Conservation (phyloP, 2,888 invertebrate species). For the Chesias legatella region DNA sequence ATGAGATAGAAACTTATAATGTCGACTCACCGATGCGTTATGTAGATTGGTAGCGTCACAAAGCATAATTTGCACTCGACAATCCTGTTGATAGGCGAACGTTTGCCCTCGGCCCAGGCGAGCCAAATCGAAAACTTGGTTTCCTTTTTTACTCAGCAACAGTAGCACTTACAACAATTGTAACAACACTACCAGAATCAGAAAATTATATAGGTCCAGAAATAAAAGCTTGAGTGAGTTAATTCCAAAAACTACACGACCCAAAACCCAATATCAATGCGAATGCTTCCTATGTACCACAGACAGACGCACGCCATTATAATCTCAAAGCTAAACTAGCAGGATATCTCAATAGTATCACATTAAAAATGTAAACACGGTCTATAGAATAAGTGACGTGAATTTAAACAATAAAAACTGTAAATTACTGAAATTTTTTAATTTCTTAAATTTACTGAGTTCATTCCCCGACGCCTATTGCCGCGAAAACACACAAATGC, state of each 20-base stretch:
- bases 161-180: slow-evolving; percentile 28
- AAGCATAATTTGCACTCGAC: slow-evolving; percentile 47
- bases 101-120: slow-evolving; percentile 40
- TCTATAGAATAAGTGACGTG: slow-evolving; percentile 32
- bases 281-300: slow-evolving; percentile 48
- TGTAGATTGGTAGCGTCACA: slow-evolving; percentile 40
- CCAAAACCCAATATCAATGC: slow-evolving; percentile 69
- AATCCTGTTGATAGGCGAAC: slow-evolving; percentile 46
- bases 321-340: slow-evolving; percentile 36
- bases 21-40: slow-evolving; percentile 42
- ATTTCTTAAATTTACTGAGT: slow-evolving; percentile 35
- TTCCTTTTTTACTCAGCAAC: slow-evolving; percentile 57
- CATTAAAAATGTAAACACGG: slow-evolving; percentile 25
- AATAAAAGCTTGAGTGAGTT: slow-evolving; percentile 48
- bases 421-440: slow-evolving; percentile 3
- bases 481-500: slow-evolving; percentile 63
- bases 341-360: slow-evolving; percentile 25
- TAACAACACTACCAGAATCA: slow-evolving; percentile 35
- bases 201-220: slow-evolving; percentile 40
- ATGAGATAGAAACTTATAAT: slow-evolving; percentile 47
- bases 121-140: slow-evolving; percentile 64
- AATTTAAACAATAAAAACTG: slow-evolving; percentile 32
- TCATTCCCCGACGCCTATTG: slow-evolving; percentile 52
- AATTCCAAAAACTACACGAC: slow-evolving; percentile 49
- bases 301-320: slow-evolving; percentile 72